Percentiles rank a stretch among this genome's conserved stretches.
Evolutionary conservation across 2,113 vertebrate species (phyloP).

Genomic region (Polypterus senegalus): DNA sequence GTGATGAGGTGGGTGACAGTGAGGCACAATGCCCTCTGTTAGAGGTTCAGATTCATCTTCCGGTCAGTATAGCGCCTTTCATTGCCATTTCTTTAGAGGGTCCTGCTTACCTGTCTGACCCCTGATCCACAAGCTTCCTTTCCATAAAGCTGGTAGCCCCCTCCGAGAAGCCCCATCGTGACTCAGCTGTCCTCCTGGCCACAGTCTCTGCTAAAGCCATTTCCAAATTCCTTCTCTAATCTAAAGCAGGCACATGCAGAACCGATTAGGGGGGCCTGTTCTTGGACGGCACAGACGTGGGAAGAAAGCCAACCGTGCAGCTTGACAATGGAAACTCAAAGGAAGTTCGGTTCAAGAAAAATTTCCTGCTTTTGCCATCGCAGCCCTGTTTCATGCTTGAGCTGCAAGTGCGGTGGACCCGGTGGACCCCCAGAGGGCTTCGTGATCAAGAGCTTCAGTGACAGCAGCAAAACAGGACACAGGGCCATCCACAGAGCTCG

Average conservation of each 20-base stretch:
- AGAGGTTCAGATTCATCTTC: conserved; percentile 14
- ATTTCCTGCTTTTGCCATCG: conserved; percentile 43
- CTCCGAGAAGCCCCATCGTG: neutral
- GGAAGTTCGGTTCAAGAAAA: conserved; percentile 60
- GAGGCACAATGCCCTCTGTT: neutral
- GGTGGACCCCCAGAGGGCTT: neutral
- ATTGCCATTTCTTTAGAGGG: conserved; percentile 14
- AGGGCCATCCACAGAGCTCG: neutral
- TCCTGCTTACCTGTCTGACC: conserved; percentile 5
- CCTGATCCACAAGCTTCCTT: conserved; percentile 5
- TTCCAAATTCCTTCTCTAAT: conserved; percentile 32
- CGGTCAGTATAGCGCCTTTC: conserved; percentile 30
- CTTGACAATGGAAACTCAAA: conserved; percentile 63
- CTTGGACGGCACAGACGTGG: conserved; percentile 40
- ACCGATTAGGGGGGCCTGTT: conserved; percentile 55
- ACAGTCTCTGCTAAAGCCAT: conserved; percentile 27
- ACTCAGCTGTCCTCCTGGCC: neutral
- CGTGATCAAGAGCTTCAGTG: too few species aligned
- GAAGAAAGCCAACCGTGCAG: conserved; percentile 49
- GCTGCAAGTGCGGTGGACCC: neutral
- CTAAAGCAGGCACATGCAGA: conserved; percentile 49
- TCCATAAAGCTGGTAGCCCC: conserved; percentile 21
- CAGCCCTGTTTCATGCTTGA: neutral
- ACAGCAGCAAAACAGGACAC: too few species aligned
- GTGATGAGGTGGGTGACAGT: too few species aligned